Percentiles rank a stretch among this genome's conserved stretches.
These are phyloP conservation scores for Pteropus alecto DNA, from an alignment of 2,113 vertebrate genomes.

Conservation along the genomic window DNA sequence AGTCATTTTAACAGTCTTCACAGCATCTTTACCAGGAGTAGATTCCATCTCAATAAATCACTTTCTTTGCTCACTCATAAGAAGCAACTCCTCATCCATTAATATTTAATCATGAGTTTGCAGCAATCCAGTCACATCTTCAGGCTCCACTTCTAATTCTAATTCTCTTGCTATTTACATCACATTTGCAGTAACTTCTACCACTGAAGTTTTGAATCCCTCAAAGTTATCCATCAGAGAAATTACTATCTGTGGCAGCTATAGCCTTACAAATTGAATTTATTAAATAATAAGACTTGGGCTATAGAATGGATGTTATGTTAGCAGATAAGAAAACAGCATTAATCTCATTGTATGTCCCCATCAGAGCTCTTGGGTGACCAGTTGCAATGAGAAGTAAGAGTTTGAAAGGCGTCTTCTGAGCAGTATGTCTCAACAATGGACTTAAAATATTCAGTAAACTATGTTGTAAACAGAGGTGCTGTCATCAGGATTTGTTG, in stretches of 20 bases:
- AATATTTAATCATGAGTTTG: neutral
- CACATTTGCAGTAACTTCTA: neutral
- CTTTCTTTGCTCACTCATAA: neutral
- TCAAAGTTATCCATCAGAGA: neutral
- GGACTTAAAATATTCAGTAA: neutral
- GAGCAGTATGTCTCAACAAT: neutral
- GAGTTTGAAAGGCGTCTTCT: neutral
- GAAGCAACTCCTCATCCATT: neutral
- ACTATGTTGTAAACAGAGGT: neutral
- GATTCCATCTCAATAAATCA: neutral
- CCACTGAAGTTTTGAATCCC: neutral
- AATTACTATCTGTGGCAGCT: neutral
- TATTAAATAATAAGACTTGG: neutral
- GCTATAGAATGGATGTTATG: too few relatives aligned
- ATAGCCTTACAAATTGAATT: neutral
- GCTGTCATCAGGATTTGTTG: neutral
- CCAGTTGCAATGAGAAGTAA: neutral
- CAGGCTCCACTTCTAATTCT: neutral
- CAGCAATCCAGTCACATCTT: neutral
- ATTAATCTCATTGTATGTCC: neutral
- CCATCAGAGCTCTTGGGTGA: neutral
- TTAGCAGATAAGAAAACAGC: neutral
- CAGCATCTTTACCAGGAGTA: neutral
- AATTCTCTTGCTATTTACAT: neutral
- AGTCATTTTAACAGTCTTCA: too few relatives aligned